Evolutionary conservation across 2,888 invertebrate genomes (phyloP), one percentile per base, ranked within the genome.

Genomic region (Trachelus troglodyta): DNA sequence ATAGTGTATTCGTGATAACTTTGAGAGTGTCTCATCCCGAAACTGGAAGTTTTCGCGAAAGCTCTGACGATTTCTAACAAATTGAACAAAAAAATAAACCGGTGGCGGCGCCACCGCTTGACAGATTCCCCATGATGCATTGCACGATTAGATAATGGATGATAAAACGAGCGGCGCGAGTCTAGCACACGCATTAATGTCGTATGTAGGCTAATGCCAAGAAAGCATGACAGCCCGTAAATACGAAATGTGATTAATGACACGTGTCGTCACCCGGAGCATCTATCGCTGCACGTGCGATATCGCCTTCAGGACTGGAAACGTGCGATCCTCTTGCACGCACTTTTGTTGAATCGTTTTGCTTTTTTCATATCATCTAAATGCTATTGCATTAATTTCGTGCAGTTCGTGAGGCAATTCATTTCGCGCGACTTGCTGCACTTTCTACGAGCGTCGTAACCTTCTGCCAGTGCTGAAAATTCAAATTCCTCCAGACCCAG

Each of bases 151-250:
- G 37, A 37, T 37, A 37, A 56, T 56, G 56, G 9, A 0, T 56
- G 56, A 79, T 77, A 79, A 85, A 85, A 82, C 79, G 83, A 79
- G 68, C 79, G 73, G 73, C 69, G 69, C 81, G 76, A 56, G 37
- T 37, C 30, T 12, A 33, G 75, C 34, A 30, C 69, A 74, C 73
- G 75, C 75, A 71, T 74, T 73, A 79, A 80, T 76, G 80, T 79
- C 84, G 77, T 84, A 89, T 88, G 85, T 88, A 87, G 88, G 89
- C 87, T 88, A 89, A 89, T 87, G 86, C 84, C 86, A 88, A 86
- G 87, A 87, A 87, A 88, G 89, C 87, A 86, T 87, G 88, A 88
- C 86, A 86, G 84, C 81, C 78, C 78, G 82, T 79, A 79, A 85
- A 84, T 81, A 80, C 78, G 82, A 79, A 77, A 79, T 81, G 81